Percentiles rank a stretch among this genome's conserved stretches.
These are phyloP conservation scores for Poecilia picta DNA, from an alignment of 2,797 vertebrate genomes.

Conservation along the genomic window DNA sequence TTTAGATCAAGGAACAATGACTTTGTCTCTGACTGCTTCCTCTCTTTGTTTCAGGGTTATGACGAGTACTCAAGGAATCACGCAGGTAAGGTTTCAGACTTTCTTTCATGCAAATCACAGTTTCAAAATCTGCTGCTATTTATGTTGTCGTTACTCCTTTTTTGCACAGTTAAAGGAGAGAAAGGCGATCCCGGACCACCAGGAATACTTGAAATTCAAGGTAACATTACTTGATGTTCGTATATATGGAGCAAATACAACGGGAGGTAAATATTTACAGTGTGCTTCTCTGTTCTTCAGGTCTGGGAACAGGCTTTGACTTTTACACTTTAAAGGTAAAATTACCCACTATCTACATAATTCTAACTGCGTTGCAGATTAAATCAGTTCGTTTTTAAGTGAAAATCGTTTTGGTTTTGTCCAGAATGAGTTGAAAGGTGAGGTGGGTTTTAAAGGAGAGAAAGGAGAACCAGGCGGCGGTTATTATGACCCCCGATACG, in stretches of 20 bases:
- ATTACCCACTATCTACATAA: background rate
- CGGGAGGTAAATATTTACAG: background rate
- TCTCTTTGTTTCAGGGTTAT: conserved; percentile 58
- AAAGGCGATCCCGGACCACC: conserved; percentile 84
- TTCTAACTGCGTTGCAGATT: background rate
- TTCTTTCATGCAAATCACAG: background rate
- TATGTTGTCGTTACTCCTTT: background rate
- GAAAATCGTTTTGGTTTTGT: conserved; percentile 1
- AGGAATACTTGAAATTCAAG: conserved; percentile 83
- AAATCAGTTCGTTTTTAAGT: background rate
- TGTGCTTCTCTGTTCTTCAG: conserved; percentile 37
- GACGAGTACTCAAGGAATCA: conserved; percentile 47
- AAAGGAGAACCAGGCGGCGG: conserved; percentile 86
- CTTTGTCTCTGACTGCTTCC: background rate
- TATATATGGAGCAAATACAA: background rate
- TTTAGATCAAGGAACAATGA: background rate
- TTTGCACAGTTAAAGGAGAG: conserved; percentile 84
- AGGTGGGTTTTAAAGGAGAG: conserved; percentile 86
- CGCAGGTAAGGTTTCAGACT: conserved; percentile 54
- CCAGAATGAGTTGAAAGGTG: conserved; percentile 84
- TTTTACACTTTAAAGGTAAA: conserved; percentile 72
- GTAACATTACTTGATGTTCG: conserved; percentile 60
- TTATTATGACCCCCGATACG: conserved; percentile 77
- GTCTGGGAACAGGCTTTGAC: conserved; percentile 61
- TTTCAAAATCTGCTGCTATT: background rate